phyloP scores from a whole-genome alignment of 2,113 vertebrate genomes.

The Pelodiscus sinensis region DNA sequence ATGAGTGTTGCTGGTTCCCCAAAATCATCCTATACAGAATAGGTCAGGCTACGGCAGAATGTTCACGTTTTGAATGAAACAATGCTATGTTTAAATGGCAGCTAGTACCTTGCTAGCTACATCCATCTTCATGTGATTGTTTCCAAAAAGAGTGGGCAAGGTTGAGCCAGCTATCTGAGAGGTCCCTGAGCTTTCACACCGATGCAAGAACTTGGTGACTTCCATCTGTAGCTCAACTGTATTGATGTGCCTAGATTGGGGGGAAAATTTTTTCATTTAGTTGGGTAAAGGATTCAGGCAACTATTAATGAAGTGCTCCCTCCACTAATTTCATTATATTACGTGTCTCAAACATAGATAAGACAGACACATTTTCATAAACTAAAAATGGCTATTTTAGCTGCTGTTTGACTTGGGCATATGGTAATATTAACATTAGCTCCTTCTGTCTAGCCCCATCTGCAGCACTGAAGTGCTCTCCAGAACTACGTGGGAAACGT shows the following conservation, averaged over 20 bases:
- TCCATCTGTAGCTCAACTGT: constrained; percentile 97
- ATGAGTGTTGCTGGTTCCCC: neutral
- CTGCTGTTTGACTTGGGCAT: neutral
- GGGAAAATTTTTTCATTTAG: neutral
- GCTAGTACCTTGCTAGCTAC: constrained; percentile 91
- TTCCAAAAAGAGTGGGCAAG: constrained; percentile 92
- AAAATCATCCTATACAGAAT: neutral
- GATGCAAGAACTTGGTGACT: constrained; percentile 94
- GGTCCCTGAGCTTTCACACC: constrained; percentile 85
- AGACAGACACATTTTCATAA: neutral
- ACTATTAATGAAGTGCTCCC: neutral
- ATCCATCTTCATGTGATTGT: constrained; percentile 90
- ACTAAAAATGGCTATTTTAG: neutral
- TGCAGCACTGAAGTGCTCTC: neutral
- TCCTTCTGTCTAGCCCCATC: neutral
- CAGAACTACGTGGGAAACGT: neutral
- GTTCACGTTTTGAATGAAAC: neutral
- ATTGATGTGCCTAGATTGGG: constrained; percentile 88
- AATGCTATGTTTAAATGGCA: neutral
- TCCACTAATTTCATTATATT: neutral
- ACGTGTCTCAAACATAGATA: neutral
- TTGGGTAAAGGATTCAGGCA: neutral
- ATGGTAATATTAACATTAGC: neutral
- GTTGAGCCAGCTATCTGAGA: constrained; percentile 69
- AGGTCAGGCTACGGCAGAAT: neutral